Evolutionary conservation across 2,113 vertebrate genomes (phyloP).

Genomic region (Syngnathoides biaculeatus): DNA sequence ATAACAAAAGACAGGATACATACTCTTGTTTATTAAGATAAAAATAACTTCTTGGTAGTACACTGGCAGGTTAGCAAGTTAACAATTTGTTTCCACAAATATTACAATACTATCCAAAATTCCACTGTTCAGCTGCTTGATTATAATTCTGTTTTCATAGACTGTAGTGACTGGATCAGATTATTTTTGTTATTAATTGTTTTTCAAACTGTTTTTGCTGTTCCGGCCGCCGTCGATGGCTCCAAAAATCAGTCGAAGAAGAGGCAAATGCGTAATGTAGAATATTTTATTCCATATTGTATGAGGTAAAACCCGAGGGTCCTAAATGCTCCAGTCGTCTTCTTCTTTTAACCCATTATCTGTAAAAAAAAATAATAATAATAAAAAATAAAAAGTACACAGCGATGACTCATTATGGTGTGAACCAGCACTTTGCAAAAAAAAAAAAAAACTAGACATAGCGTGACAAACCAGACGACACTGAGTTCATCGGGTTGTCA

Average conservation of each 20-base stretch:
- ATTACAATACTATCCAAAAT: too few relatives aligned
- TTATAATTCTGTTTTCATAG: too few relatives aligned
- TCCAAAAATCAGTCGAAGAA: background rate
- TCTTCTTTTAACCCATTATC: conserved; percentile 62
- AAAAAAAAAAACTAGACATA: background rate
- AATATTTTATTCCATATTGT: conserved; percentile 46
- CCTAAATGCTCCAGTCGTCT: conserved; percentile 29
- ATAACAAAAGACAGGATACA: too few relatives aligned
- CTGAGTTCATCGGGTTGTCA: background rate
- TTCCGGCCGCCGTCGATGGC: background rate
- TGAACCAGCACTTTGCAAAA: too few relatives aligned
- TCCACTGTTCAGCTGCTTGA: too few relatives aligned
- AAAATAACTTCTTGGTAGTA: too few relatives aligned
- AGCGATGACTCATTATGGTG: background rate
- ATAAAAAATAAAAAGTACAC: conserved; percentile 10
- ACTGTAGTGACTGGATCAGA: background rate
- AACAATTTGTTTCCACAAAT: too few relatives aligned
- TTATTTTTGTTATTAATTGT: background rate
- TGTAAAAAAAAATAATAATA: conserved; percentile 43
- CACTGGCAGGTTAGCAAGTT: too few relatives aligned
- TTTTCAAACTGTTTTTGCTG: background rate
- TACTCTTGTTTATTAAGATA: too few relatives aligned
- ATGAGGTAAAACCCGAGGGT: background rate
- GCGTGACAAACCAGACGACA: background rate
- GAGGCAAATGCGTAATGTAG: background rate